A percentile compares a stretch with the other conserved stretches of the same genome.
These are phyloP conservation scores for Sander lucioperca DNA, from an alignment of 2,113 vertebrate genomes.

Conservation along the genomic window DNA sequence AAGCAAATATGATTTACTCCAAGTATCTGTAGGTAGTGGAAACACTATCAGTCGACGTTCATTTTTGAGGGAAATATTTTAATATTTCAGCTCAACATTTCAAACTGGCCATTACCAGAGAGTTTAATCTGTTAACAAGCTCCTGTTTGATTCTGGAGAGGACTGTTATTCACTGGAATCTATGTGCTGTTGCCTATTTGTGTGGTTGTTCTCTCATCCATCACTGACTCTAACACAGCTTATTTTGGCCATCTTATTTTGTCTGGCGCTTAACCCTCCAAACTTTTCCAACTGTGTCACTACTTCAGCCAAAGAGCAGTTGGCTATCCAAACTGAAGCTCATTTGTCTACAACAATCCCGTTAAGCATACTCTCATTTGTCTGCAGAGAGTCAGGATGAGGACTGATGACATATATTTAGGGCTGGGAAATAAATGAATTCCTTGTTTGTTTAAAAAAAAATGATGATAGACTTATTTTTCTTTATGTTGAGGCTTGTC, in stretches of 20 bases:
- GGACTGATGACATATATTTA: neutral
- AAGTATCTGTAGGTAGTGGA: neutral
- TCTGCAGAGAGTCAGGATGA: conserved; percentile 10
- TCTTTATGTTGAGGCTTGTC: neutral
- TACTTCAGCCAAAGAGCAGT: neutral
- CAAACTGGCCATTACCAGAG: neutral
- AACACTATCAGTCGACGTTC: neutral
- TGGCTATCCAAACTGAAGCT: neutral
- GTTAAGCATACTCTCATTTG: conserved; percentile 1
- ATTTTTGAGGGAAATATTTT: neutral
- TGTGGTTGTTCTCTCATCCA: neutral
- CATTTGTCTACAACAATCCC: conserved; percentile 6
- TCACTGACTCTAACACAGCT: neutral
- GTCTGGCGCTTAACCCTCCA: neutral
- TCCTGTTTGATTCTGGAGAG: neutral
- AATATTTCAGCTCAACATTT: neutral
- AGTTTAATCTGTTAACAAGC: neutral
- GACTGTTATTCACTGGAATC: neutral
- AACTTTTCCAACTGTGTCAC: conserved; percentile 5
- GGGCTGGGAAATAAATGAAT: neutral
- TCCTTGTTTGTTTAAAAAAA: neutral
- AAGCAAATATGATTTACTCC: neutral
- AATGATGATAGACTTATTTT: conserved; percentile 18
- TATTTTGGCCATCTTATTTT: neutral
- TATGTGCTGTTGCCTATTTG: neutral